Evolutionary conservation across 2,113 vertebrate species (phyloP), one percentile per base, ranked within the genome.

Genomic region (Sebastes schlegelii): DNA sequence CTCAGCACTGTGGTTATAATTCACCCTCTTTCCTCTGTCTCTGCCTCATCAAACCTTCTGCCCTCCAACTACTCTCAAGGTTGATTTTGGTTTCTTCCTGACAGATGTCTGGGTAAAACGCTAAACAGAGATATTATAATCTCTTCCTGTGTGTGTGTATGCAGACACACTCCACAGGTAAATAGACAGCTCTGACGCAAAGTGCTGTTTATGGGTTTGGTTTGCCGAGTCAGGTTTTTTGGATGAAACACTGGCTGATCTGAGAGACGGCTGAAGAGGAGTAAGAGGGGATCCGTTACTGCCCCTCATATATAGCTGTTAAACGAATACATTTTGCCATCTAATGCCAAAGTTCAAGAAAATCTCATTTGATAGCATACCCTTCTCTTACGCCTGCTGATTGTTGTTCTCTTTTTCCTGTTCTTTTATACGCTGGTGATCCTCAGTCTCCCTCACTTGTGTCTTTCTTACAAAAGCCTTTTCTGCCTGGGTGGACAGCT

Each of bases 401-500:
- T 64, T 63, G 17, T 49, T 14, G 8, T 65, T 12, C 16, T 69
- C 66, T 26, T 73, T 26, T 67, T 73, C 42, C 4, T 13, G 8
- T 23, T 78, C 45, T 26, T 46, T 66, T 62, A 57, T 8, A 62
- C 68, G 34, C 64, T 71, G 5, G 58, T 64, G 19, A 61, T 65
- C 63, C 76, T 72, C 70, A n/a, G 23, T 43, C 64, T 77, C 48
- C 63, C 43, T 66, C 23, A 26, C 42, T 65, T 34, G 1, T 68
- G 9, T 67, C 60, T 64, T 76, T 72, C 78, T 66, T 45, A 65
- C n/a, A 66, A 82, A 83, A 74, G 64, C 79, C 80, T 77, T 83
- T 86, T 76, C 75, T 86, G 61, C 74, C 4, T 40, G 82, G 83
- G 78, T 89, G 90, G 92, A 93, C 91, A 91, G 86, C 90, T 85